Percentiles rank a stretch among this genome's conserved stretches.
phyloP scores from a whole-genome alignment of 2,888 invertebrate genomes.

The Punctoribates punctum region DNA sequence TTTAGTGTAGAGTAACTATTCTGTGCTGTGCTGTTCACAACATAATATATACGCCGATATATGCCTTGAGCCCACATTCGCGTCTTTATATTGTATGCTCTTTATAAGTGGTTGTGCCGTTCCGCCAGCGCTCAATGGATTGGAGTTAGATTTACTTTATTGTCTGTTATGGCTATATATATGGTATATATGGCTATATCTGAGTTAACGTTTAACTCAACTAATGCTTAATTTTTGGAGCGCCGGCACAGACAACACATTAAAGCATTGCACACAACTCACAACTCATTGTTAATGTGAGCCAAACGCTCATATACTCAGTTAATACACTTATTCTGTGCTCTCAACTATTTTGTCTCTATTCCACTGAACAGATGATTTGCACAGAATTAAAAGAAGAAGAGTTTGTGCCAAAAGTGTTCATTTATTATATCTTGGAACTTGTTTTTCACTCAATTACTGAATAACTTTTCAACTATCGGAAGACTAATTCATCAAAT shows the following conservation, averaged over 20 bases:
- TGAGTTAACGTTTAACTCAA: slow-evolving; percentile 32
- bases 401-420: slow-evolving; percentile 31
- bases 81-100: slow-evolving; percentile 12
- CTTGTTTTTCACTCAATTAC: not conserved
- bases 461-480: slow-evolving; percentile 12
- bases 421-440: slow-evolving; percentile 26
- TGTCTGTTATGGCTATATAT: slow-evolving; percentile 26
- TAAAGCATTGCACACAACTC: slow-evolving; percentile 24
- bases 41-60: slow-evolving; percentile 9
- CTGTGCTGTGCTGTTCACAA: not conserved
- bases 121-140: slow-evolving; percentile 6
- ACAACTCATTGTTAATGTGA: slow-evolving; percentile 27
- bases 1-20: not conserved
- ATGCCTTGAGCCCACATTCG: slow-evolving; percentile 12
- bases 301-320: slow-evolving; percentile 16
- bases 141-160: slow-evolving; percentile 10
- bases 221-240: slow-evolving; percentile 33
- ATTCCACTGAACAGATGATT: slow-evolving; percentile 19
- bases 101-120: slow-evolving; percentile 28
- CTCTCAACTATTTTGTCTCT: slow-evolving; percentile 11
- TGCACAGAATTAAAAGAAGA: not conserved
- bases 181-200: not conserved
- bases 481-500: not conserved
- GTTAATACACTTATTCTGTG: not conserved
- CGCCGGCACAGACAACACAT: slow-evolving; percentile 21